Base-by-base conservation (phyloP, 2,888 invertebrate species). In the Pandemis heparana region DNA sequence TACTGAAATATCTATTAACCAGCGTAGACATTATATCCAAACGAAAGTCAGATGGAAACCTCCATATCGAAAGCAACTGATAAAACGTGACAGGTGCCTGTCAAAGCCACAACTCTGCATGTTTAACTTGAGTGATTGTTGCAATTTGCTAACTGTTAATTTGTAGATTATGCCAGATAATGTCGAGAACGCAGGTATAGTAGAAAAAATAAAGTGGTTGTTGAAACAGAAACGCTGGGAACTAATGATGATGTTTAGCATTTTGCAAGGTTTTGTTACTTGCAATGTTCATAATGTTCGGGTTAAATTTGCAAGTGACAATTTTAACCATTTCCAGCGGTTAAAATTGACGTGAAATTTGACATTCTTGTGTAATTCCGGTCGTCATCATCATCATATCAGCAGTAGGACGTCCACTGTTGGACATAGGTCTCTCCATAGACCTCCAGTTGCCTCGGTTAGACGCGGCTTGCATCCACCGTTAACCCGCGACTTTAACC, bases 1-100 rank as follows among this genome's bases (percentile, higher is more conserved):
- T 46, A 1, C 46, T 53, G 7, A 51, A 16, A 51, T 38, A n/a
- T n/a, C n/a, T 64, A 62, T 62, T 48, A 48, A 48, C n/a, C 5
- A 48, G 48, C 12, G n/a, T n/a, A 18, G 53, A 18, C 18, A 56
- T 18, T 23, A 23, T 56, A 56, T 51, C 65, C 59, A 61, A 74
- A 70, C 53, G 74, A 65, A 74, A 74, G 74, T 70, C 41, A 65
- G 63, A 56, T 32, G 53, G 56, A 65, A 69, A 51, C 60, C 65
- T 60, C 59, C 66, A 59, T 48, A 64, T 66, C 65, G 43, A 51
- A 69, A 39, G 41, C 56, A 38, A 46, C 71, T 67, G 74, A 74
- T 74, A 74, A 74, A 70, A 60, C 61, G 53, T 71, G 74, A 71
- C 70, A 70, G 70, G 62, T 74, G 71, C 59, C 71, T 67, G 70